phyloP scores from a whole-genome alignment of 2,797 vertebrate species.

The Xerus rutilus region DNA sequence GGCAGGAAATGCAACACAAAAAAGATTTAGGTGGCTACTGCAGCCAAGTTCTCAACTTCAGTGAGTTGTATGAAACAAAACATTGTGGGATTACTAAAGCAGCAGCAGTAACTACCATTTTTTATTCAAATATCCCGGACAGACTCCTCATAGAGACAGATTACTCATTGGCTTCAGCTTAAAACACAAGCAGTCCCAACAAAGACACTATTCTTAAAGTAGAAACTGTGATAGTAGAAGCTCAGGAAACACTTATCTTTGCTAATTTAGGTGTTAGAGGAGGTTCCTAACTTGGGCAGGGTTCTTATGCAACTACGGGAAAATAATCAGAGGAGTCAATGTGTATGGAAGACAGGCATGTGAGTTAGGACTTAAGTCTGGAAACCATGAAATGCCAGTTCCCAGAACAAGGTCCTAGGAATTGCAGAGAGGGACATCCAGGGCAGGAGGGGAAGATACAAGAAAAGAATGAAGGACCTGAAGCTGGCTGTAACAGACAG shows the following conservation, averaged over 20 bases:
- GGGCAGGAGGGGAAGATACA: not conserved
- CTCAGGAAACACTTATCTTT: not conserved
- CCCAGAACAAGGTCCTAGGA: not conserved
- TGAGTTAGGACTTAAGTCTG: not conserved
- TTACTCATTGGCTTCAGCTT: not conserved
- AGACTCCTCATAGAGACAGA: not conserved
- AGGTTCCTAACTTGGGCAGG: not conserved
- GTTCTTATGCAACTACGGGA: constrained; percentile 3
- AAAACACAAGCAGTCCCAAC: not conserved
- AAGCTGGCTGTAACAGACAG: not conserved
- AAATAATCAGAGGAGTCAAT: not conserved
- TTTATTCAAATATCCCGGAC: constrained; percentile 36
- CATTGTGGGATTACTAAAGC: not conserved
- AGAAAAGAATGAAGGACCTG: not conserved
- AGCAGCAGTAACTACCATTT: not conserved
- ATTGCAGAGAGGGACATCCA: not conserved
- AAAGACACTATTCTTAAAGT: not conserved
- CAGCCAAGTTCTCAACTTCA: not conserved
- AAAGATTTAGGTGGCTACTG: not conserved
- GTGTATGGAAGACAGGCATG: not conserved
- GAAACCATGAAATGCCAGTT: constrained; percentile 26
- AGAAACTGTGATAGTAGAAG: not conserved
- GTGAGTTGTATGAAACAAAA: not conserved
- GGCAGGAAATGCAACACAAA: not conserved
- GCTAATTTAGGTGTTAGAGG: not conserved